A percentile compares a stretch with the other conserved stretches of the same genome.
phyloP scores from a whole-genome alignment of 2,113 vertebrate genomes.

The Alethe castanea region DNA sequence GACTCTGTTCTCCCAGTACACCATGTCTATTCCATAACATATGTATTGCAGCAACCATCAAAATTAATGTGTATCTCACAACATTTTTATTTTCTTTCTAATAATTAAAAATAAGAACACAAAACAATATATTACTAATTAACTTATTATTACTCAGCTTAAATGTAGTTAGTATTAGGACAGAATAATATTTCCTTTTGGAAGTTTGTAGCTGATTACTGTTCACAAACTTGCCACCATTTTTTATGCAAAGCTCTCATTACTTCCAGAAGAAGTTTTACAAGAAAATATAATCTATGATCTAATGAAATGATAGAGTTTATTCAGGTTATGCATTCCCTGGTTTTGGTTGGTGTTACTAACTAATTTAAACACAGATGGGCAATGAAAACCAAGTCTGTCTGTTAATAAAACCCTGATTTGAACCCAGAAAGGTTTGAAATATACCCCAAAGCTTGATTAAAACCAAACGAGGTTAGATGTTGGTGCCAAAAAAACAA shows the following conservation, averaged over 20 bases:
- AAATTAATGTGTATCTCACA: neutral
- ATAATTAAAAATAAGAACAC: neutral
- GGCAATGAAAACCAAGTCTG: neutral
- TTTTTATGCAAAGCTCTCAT: neutral
- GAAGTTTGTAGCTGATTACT: neutral
- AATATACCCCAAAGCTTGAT: neutral
- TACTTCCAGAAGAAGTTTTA: neutral
- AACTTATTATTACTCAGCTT: neutral
- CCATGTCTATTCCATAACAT: neutral
- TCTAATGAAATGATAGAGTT: neutral
- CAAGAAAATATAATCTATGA: neutral
- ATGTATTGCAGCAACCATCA: neutral
- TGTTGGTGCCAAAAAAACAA: neutral
- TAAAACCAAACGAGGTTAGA: neutral
- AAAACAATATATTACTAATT: neutral
- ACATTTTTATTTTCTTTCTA: neutral
- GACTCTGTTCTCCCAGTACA: neutral
- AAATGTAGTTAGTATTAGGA: neutral
- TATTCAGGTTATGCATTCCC: neutral
- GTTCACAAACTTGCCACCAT: neutral
- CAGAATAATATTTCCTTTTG: neutral
- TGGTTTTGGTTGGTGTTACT: fast-evolving
- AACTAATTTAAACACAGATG: fast-evolving
- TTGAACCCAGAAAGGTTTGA: fast-evolving
- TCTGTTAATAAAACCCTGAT: neutral